phyloP scores from a whole-genome alignment of 1,140 invertebrate genomes.

The Tribolium madens region DNA sequence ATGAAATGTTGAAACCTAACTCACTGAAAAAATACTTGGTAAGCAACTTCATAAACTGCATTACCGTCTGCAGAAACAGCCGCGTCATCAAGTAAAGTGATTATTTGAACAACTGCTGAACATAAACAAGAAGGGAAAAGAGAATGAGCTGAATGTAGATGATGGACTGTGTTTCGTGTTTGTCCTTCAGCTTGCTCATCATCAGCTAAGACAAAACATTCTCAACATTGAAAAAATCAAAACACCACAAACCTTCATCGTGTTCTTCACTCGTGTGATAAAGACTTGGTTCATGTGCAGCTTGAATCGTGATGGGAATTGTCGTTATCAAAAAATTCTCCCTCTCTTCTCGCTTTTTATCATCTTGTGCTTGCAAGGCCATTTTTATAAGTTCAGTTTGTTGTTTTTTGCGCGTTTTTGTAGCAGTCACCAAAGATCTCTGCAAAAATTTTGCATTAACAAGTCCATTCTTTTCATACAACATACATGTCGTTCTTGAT shows the following conservation, averaged over 20 bases:
- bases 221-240: not conserved
- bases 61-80: conserved; percentile 95
- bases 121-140: conserved; percentile 97
- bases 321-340: conserved; percentile 97
- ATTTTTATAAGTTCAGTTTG: conserved; percentile 97
- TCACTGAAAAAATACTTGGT: conserved; percentile 73
- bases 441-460: conserved; percentile 66
- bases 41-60: conserved; percentile 90
- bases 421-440: conserved; percentile 97
- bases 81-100: conserved; percentile 94
- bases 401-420: conserved; percentile 98
- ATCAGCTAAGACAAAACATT: conserved; percentile 64
- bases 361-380: conserved; percentile 94
- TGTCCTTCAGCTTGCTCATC: conserved; percentile 80
- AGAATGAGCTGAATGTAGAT: conserved; percentile 90
- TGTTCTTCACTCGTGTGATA: conserved; percentile 90
- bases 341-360: conserved; percentile 92
- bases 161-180: conserved; percentile 77
- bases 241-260: conserved; percentile 75
- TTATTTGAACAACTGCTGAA: conserved; percentile 94
- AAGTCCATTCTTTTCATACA: conserved; percentile 5
- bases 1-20: not conserved
- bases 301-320: conserved; percentile 95
- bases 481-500: conserved; percentile 96
- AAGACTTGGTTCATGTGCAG: conserved; percentile 94